Base-by-base conservation (phyloP, 1,140 invertebrate genomes). In the Trachymyrmex septentrionalis region DNA sequence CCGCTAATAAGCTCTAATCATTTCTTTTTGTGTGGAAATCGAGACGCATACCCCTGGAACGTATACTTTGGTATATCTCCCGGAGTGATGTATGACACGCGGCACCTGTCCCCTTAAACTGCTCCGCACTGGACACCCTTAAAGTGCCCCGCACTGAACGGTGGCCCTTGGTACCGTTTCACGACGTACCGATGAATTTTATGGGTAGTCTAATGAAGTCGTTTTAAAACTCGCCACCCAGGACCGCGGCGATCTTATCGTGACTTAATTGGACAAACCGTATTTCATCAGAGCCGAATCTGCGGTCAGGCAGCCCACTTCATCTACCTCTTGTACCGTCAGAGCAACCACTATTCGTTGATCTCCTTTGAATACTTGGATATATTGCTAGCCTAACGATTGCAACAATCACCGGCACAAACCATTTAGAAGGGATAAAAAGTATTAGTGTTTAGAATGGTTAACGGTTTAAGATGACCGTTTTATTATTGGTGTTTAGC, bases 141-240 rank as follows among this genome's bases (percentile, higher is more conserved):
- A 44, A 44, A 44, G 1, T 44, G 38, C 38, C 1, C 9, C 86
- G 84, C 85, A 44, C 1, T 44, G 38, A 44, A 44, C 84, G 84
- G 76, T 63, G 76, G 75, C 80, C 85, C 86, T 72, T 85, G 87
- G 88, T 91, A 88, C 78, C 88, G 82, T 91, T 91, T 90, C 86
- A 93, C 91, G 93, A 93, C 91, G 85, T 88, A 85, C 92, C 91
- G 91, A 94, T 93, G 93, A 94, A 93, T 93, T 94, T 94, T 94
- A 93, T 93, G 89, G 92, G 91, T 93, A 92, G 94, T 94, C 93
- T 94, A 94, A 94, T 94, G 94, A 94, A 94, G 94, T 92, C 93
- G 93, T 94, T 93, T 93, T 92, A 92, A 94, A 90, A 91, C 89
- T 91, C 90, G 91, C 91, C 92, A 94, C 91, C 91, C 90, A 92